phyloP scores from a whole-genome alignment of 2,888 invertebrate species.

The Plebejus anna region DNA sequence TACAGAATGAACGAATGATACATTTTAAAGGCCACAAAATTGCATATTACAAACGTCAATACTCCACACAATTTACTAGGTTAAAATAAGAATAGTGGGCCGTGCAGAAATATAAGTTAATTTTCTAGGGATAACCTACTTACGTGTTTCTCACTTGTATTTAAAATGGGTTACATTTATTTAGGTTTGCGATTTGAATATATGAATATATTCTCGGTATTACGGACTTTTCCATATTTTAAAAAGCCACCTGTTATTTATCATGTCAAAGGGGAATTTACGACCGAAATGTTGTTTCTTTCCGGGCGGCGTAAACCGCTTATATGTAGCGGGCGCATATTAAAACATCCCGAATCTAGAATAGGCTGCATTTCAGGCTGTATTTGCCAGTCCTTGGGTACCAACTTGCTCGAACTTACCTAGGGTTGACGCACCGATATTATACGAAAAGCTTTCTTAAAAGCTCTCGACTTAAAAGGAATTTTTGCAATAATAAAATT shows the following conservation, averaged over 20 bases:
- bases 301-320: slow-evolving; percentile 37
- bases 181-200: slow-evolving; percentile 21
- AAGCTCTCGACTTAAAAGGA: neutral
- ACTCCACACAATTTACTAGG: neutral
- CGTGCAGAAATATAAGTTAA: slow-evolving; percentile 19
- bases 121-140: slow-evolving; percentile 20
- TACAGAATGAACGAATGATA: neutral
- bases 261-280: slow-evolving; percentile 33
- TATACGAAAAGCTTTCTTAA: neutral
- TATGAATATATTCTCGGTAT: slow-evolving; percentile 18
- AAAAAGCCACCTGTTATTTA: slow-evolving; percentile 33
- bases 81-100: slow-evolving; percentile 2
- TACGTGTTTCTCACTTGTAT: slow-evolving; percentile 20
- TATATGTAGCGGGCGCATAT: slow-evolving; percentile 39
- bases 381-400: slow-evolving; percentile 42
- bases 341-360: slow-evolving; percentile 38
- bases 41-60: neutral
- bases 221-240: slow-evolving; percentile 29
- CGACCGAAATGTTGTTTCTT: slow-evolving; percentile 35
- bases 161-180: slow-evolving; percentile 19
- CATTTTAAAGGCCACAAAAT: neutral
- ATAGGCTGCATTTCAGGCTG: slow-evolving; percentile 37
- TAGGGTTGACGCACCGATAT: slow-evolving; percentile 1
- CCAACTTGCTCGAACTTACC: slow-evolving; percentile 39
- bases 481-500: neutral